Evolutionary conservation across 1,140 invertebrate species (phyloP), one percentile per base, ranked within the genome.

Genomic region (Bathynomus jamesi): DNA sequence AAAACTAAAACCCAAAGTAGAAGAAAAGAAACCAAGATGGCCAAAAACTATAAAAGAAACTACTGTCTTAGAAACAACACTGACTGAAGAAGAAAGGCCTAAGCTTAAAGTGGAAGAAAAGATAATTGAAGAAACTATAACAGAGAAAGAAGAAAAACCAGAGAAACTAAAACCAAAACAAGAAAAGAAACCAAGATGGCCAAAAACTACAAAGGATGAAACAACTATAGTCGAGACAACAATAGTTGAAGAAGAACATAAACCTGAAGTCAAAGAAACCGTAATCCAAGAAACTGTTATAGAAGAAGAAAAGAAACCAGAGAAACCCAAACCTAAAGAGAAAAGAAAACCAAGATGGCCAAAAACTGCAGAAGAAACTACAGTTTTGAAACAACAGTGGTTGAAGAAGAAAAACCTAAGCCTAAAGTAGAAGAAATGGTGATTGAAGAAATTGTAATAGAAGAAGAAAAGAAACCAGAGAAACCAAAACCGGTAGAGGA

Each of bases 151-250:
- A 40, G 32, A 40, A 17, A 66, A 65, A 53, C 63, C 64, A 30
- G 32, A 60, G n/a, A 25, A 28, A 67, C 17, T 4, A 65, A 60
- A 62, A 65, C 67, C 67, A 40, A 65, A 67, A 66, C 32, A 10
- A 8, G 69, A 53, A 53, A 53, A 21, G 21, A 53, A 53, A 53
- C 5, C 60, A 46, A 40, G 32, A 17, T 53, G 53, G 32, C 0
- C 63, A 1, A 71, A 46, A 71, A 11, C 13, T 29, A 13, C 10
- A 53, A 10, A 65, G 27, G 25, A 32, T 1, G 63, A 25, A 53
- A 27, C 32, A 30, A 64, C n/a, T 67, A 21, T 53, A 17, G 40
- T 53, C 2, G 40, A 53, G 40, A 53, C 40, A 3, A 5, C 21
- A 17, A 21, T 53, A 3, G 21, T 17, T 3, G 40, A 53, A 53